Evolutionary conservation across 2,113 vertebrate species (phyloP).

Genomic region (Nesoenas mayeri): DNA sequence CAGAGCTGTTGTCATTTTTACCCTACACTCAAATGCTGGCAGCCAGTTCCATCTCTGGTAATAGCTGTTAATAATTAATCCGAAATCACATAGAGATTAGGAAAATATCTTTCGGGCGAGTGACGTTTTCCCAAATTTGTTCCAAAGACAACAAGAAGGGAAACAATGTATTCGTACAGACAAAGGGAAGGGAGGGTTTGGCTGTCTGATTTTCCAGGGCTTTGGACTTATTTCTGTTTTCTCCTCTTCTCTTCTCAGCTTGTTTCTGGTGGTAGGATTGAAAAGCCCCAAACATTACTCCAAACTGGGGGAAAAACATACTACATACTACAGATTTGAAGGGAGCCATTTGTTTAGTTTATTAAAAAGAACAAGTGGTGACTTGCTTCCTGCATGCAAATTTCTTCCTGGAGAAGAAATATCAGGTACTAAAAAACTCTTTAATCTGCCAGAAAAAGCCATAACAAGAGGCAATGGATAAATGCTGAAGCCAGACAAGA

Average conservation of each 20-base stretch:
- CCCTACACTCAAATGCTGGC: neutral
- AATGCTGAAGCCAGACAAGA: constrained; percentile 27
- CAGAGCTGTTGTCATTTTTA: neutral
- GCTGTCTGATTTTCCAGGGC: constrained; percentile 1
- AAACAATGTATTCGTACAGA: neutral
- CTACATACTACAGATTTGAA: neutral
- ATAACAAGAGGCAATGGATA: neutral
- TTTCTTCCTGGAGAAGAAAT: constrained; percentile 1
- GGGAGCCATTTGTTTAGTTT: neutral
- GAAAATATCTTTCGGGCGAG: neutral
- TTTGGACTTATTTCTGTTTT: constrained; percentile 11
- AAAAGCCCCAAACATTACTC: neutral
- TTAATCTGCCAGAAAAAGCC: neutral
- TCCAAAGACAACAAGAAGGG: neutral
- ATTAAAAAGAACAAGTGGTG: constrained; percentile 11
- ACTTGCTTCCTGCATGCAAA: neutral
- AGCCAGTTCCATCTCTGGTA: neutral
- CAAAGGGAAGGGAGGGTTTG: constrained; percentile 3
- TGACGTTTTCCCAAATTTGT: neutral
- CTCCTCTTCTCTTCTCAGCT: neutral
- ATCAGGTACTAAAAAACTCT: neutral
- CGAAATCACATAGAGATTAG: neutral
- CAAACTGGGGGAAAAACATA: neutral
- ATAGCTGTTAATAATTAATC: neutral
- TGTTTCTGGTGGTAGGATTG: neutral